A percentile compares a stretch with the other conserved stretches of the same genome.
phyloP scores from a whole-genome alignment of 2,888 invertebrate genomes.

The Agonopterix subpropinquella region DNA sequence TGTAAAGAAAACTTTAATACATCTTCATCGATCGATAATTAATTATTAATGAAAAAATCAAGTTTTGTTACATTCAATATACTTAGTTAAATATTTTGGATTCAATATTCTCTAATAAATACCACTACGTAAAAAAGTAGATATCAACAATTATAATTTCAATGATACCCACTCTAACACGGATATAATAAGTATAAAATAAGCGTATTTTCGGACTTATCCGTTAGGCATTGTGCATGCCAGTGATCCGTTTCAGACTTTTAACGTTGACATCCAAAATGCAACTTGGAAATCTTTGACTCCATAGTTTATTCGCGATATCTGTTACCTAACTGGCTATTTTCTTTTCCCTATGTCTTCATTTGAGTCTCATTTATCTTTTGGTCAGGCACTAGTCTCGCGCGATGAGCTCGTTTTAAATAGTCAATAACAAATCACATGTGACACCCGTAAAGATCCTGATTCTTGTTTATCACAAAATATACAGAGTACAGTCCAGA shows the following conservation, averaged over 20 bases:
- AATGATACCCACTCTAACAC: conserved; percentile 61
- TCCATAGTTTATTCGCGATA: conserved; percentile 1
- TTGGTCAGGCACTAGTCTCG: conserved; percentile 10
- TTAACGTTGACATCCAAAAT: conserved; percentile 45
- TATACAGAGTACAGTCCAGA: too few species aligned
- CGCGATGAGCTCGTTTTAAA: conserved; percentile 9
- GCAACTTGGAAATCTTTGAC: conserved; percentile 11
- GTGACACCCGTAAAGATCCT: conserved; percentile 15
- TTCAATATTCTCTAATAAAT: conserved; percentile 43
- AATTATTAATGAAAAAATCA: conserved; percentile 29
- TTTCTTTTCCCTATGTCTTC: background rate
- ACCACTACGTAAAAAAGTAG: conserved; percentile 59
- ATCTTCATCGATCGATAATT: conserved; percentile 18
- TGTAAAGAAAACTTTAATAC: conserved; percentile 26
- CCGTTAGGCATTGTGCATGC: conserved; percentile 48
- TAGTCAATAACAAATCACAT: conserved; percentile 14
- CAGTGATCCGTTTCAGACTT: conserved; percentile 69
- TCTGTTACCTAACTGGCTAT: background rate
- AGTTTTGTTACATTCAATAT: too few species aligned
- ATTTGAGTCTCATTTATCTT: conserved; percentile 1
- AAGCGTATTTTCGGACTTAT: conserved; percentile 72
- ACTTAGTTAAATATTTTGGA: conserved; percentile 22
- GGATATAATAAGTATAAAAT: conserved; percentile 69
- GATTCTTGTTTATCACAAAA: background rate
- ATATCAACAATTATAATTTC: conserved; percentile 57